phyloP scores from a whole-genome alignment of 2,797 vertebrate species.

The Paguma larvata region DNA sequence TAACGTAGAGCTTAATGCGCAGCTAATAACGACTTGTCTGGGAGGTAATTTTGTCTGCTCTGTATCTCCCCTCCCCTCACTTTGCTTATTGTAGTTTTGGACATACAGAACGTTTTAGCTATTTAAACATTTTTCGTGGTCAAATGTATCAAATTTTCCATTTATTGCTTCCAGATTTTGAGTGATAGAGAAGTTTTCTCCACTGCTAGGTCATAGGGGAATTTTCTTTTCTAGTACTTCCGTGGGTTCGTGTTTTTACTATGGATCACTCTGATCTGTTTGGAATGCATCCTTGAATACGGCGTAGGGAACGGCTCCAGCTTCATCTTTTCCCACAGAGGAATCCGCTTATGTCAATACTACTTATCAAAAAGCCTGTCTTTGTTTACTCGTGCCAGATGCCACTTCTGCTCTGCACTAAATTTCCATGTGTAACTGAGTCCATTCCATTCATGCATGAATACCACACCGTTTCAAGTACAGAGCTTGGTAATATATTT shows the following conservation, averaged over 20 bases:
- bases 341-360: not conserved
- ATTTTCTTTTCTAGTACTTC: not conserved
- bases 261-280: not conserved
- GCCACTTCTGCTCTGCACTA: not conserved
- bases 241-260: not conserved
- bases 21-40: not conserved
- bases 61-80: too few relatives aligned
- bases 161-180: not conserved
- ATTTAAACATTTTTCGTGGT: not conserved
- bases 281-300: not conserved
- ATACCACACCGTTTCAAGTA: not conserved
- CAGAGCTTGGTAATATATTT: not conserved
- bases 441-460: not conserved
- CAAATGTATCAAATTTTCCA: not conserved
- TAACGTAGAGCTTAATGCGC: not conserved
- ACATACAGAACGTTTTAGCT: not conserved
- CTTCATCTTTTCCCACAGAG: not conserved
- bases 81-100: not conserved
- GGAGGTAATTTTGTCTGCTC: not conserved
- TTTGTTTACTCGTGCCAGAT: not conserved
- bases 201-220: not conserved
- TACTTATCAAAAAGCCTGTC: not conserved
- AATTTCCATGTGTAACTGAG: not conserved
- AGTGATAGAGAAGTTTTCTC: not conserved
- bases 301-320: not conserved